These are phyloP conservation scores for Aleadryas rufinucha DNA, from an alignment of 2,113 vertebrate genomes.

Conservation along the genomic window DNA sequence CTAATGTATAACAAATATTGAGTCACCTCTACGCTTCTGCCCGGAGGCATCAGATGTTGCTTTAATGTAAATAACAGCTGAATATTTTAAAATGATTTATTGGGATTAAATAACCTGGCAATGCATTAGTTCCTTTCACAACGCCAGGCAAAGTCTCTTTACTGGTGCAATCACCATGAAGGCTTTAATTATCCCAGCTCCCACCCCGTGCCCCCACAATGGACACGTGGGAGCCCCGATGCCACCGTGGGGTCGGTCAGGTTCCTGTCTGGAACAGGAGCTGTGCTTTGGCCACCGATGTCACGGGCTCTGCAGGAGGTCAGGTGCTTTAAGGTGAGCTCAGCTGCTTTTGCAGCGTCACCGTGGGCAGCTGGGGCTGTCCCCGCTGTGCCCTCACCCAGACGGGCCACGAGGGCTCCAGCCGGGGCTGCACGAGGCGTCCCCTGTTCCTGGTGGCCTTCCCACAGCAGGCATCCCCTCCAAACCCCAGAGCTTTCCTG, in stretches of 20 bases:
- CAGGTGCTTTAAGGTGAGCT: neutral
- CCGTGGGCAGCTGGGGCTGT: neutral
- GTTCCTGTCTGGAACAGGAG: fast-evolving
- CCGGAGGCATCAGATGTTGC: neutral
- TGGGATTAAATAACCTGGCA: conserved; percentile 5
- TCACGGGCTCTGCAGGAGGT: neutral
- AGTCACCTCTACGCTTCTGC: neutral
- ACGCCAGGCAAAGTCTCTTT: neutral
- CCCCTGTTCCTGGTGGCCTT: neutral
- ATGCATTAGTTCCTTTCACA: neutral
- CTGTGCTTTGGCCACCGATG: fast-evolving
- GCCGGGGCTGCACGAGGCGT: neutral
- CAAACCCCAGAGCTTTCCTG: neutral
- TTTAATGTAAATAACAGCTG: conserved; percentile 42
- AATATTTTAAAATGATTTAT: conserved; percentile 24
- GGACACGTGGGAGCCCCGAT: fast-evolving
- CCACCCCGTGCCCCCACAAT: neutral
- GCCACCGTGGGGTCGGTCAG: fast-evolving
- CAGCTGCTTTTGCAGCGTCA: neutral
- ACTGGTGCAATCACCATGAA: neutral
- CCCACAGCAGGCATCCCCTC: neutral
- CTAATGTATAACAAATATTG: conserved; percentile 52
- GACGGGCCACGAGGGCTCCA: fast-evolving
- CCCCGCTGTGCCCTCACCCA: neutral
- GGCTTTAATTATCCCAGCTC: neutral